phyloP scores from a whole-genome alignment of 2,888 invertebrate genomes.

The Rhagophthalmus giganteus region DNA sequence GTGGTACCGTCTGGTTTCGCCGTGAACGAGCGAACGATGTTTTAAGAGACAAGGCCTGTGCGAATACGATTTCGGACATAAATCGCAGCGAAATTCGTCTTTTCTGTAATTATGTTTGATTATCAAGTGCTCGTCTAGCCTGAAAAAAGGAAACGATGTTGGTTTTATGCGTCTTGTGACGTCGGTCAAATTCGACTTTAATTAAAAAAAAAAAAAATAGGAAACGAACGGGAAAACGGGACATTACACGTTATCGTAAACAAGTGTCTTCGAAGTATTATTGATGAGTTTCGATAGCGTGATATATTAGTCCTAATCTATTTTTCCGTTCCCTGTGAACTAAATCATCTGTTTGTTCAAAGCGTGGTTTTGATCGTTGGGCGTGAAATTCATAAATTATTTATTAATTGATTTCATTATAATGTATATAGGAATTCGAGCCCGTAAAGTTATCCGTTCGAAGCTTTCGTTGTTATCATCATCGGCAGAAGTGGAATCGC shows the following conservation, averaged over 20 bases:
- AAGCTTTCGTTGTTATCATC: no score
- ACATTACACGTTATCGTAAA: constrained; percentile 4
- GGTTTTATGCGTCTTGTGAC: no score
- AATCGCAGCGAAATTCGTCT: constrained; percentile 80
- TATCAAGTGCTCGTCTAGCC: constrained; percentile 82
- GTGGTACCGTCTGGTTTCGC: constrained; percentile 82
- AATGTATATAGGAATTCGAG: no score
- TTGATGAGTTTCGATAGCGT: constrained; percentile 31
- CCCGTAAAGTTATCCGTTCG: no score
- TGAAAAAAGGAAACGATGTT: constrained; percentile 56
- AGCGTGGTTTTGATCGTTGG: constrained; percentile 28
- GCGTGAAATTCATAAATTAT: constrained; percentile 33
- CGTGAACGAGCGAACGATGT: constrained; percentile 80
- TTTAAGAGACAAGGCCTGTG: constrained; percentile 79
- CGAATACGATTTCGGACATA: constrained; percentile 81
- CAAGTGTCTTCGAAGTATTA: constrained; percentile 13
- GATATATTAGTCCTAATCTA: constrained; percentile 37
- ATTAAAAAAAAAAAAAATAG: neutral
- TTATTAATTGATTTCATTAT: constrained; percentile 29
- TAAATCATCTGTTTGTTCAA: constrained; percentile 35
- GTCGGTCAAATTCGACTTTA: neutral
- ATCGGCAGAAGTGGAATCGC: constrained; percentile 24
- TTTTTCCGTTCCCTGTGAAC: constrained; percentile 39
- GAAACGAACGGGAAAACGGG: neutral
- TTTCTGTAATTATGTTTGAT: constrained; percentile 76